A percentile compares a stretch with the other conserved stretches of the same genome.
phyloP scores from a whole-genome alignment of 2,797 vertebrate genomes.

The Benthosema pterotum region DNA sequence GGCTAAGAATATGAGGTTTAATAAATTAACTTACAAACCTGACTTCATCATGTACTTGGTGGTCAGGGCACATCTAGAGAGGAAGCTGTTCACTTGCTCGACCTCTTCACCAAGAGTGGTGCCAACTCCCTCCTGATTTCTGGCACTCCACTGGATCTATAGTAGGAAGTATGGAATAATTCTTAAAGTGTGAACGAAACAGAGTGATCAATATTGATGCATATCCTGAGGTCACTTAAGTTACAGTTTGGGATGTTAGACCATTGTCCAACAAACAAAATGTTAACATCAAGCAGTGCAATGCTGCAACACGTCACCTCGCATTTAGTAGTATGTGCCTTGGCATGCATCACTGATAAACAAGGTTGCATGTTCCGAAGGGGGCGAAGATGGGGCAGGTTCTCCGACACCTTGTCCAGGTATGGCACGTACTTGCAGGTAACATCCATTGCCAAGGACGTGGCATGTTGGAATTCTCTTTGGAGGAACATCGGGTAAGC shows the following conservation, averaged over 20 bases:
- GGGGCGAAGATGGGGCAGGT: constrained; percentile 9
- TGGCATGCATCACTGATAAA: constrained; percentile 25
- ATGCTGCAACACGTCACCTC: constrained; percentile 1
- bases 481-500: constrained; percentile 13
- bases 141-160: constrained; percentile 16
- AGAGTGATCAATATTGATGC: neutral
- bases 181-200: neutral
- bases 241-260: no score
- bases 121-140: constrained; percentile 12
- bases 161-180: constrained; percentile 1
- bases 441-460: constrained; percentile 22
- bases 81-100: constrained; percentile 19
- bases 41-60: constrained; percentile 21
- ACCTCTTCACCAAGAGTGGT: constrained; percentile 7
- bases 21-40: constrained; percentile 10
- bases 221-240: neutral
- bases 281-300: neutral
- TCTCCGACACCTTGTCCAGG: constrained; percentile 18
- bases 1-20: neutral
- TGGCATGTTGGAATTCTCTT: constrained; percentile 13
- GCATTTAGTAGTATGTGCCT: neutral
- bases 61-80: constrained; percentile 21
- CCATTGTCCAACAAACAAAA: no score
- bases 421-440: constrained; percentile 23
- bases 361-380: constrained; percentile 20